Evolutionary conservation across 1,140 invertebrate species (phyloP).

Genomic region (Eriocheir sinensis): DNA sequence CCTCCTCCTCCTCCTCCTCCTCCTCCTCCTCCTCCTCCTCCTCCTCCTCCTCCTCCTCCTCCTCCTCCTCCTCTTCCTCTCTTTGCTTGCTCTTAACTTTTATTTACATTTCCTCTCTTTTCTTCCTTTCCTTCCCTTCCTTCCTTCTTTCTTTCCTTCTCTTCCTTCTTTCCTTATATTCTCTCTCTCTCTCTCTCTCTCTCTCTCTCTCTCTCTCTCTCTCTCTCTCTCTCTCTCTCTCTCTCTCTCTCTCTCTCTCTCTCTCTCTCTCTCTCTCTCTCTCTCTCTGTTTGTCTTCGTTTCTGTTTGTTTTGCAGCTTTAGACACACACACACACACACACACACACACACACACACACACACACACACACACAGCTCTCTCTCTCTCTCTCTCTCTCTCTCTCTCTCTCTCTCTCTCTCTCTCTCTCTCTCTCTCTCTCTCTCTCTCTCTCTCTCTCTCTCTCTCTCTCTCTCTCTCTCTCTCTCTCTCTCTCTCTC

Average conservation of each 20-base stretch:
- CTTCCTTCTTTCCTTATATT: not conserved
- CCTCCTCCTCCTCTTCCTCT: not conserved
- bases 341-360: not conserved
- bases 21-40: not conserved
- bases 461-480: slow-evolving; percentile 34
- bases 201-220: not conserved
- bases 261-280: not conserved
- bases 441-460: slow-evolving; percentile 39
- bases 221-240: not conserved
- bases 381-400: not conserved
- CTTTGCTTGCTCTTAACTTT: too few relatives aligned
- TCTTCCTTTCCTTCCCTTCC: too few relatives aligned
- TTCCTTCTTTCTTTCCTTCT: too few relatives aligned
- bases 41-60: slow-evolving; percentile 26
- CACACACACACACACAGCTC: not conserved
- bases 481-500: not conserved
- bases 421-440: not conserved
- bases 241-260: not conserved
- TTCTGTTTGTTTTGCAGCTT: not conserved
- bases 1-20: not conserved
- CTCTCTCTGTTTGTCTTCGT: not conserved
- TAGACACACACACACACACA: not conserved
- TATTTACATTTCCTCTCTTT: too few relatives aligned
- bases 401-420: slow-evolving; percentile 29
- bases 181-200: not conserved